phyloP scores from a whole-genome alignment of 2,113 vertebrate species.

The Apodemus sylvaticus region DNA sequence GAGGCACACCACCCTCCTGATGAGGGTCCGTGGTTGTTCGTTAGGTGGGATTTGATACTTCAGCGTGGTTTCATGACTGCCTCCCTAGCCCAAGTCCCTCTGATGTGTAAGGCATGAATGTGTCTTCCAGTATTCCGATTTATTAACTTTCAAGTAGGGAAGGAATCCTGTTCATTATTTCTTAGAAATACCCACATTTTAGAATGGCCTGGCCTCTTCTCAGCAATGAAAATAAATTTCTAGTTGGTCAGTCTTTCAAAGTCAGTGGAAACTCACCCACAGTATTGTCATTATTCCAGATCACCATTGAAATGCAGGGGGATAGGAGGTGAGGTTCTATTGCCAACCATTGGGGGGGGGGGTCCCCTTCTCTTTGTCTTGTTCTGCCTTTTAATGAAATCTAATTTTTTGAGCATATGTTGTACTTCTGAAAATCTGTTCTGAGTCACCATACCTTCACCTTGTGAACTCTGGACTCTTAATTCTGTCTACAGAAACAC shows the following conservation, averaged over 20 bases:
- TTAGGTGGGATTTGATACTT: background rate
- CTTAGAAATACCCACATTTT: constrained; percentile 67
- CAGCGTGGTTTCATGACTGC: background rate
- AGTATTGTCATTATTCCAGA: constrained; percentile 41
- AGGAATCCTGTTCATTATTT: constrained; percentile 43
- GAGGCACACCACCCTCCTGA: background rate
- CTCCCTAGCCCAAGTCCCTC: constrained; percentile 29
- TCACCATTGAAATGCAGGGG: background rate
- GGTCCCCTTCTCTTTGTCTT: background rate
- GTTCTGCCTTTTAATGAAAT: background rate
- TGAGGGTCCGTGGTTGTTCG: background rate
- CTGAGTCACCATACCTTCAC: background rate
- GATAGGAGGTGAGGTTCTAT: background rate
- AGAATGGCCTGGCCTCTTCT: constrained; percentile 54
- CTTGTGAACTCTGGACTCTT: constrained; percentile 5
- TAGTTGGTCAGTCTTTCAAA: constrained; percentile 51
- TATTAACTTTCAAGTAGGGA: constrained; percentile 49
- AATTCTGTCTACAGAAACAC: background rate
- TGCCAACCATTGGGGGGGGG: background rate
- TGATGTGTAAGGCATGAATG: constrained; percentile 19
- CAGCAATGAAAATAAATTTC: constrained; percentile 45
- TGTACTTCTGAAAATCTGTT: constrained; percentile 29
- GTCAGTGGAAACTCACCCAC: background rate
- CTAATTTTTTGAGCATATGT: background rate
- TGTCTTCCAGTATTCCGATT: constrained; percentile 30